Evolutionary conservation across 2,888 invertebrate genomes (phyloP).

Genomic region (Ecliptopera silaceata): DNA sequence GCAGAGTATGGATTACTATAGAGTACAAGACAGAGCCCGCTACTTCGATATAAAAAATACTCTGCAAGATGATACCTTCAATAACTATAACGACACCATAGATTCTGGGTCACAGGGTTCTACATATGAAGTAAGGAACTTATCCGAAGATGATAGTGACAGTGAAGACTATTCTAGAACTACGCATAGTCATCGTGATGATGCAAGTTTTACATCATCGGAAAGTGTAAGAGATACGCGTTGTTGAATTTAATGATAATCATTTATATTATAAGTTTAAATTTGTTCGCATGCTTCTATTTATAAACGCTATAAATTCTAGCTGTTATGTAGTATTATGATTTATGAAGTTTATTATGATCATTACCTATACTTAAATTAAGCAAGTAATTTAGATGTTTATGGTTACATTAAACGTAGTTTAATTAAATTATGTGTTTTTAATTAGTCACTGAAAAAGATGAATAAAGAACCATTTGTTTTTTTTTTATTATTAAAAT

Average conservation of each 20-base stretch:
- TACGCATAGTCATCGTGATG: conserved; percentile 39
- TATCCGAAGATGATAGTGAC: conserved; percentile 44
- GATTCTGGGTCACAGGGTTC: conserved; percentile 45
- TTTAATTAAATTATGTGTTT: no score
- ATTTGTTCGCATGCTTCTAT: no score
- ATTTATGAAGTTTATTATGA: no score
- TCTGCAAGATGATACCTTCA: conserved; percentile 38
- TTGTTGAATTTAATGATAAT: conserved; percentile 2
- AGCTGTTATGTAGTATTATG: no score
- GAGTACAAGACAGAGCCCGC: conserved; percentile 50
- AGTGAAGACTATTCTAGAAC: conserved; percentile 34
- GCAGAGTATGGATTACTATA: conserved; percentile 56
- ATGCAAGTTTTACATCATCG: conserved; percentile 42
- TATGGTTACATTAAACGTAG: no score
- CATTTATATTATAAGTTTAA: not conserved
- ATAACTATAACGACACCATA: conserved; percentile 6
- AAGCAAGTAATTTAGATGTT: no score
- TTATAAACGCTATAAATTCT: no score
- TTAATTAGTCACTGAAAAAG: no score
- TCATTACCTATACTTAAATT: no score
- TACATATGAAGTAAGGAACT: conserved; percentile 44
- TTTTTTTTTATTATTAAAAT: no score
- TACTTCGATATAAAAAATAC: conserved; percentile 53
- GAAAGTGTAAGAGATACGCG: conserved; percentile 62
- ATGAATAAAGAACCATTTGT: no score